These are phyloP conservation scores for Cassiopea xamachana DNA, from an alignment of 30 jellyfish, hydroid and myxozoan genomes.

Conservation along the genomic window DNA sequence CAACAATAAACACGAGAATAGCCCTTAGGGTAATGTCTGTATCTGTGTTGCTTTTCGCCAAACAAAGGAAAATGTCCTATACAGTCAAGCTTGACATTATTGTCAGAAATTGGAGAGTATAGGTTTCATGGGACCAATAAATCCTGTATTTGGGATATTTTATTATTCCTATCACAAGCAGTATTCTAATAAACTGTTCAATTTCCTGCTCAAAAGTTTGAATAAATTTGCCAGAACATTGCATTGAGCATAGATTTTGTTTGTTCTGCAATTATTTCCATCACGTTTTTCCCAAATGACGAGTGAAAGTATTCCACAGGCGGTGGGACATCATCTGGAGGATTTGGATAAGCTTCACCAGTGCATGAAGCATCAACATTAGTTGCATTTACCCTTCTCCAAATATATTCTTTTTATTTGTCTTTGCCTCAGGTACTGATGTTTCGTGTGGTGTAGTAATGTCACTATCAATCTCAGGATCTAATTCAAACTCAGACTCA, in stretches of 20 bases:
- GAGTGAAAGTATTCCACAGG: constrained; percentile 35
- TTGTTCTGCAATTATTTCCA: too few relatives aligned
- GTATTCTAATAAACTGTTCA: too few relatives aligned
- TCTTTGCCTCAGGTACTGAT: background rate
- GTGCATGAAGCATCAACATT: background rate
- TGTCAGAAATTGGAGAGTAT: background rate
- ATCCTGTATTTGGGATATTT: too few relatives aligned
- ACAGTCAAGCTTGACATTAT: constrained; percentile 2
- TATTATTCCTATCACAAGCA: too few relatives aligned
- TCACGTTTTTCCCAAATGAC: constrained; percentile 34
- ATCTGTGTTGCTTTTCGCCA: constrained; percentile 18
- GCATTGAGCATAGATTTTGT: background rate
- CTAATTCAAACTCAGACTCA: constrained; percentile 18
- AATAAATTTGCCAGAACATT: too few relatives aligned
- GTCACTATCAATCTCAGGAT: constrained; percentile 14
- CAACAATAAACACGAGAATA: background rate
- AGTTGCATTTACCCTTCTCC: background rate
- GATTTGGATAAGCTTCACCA: background rate
- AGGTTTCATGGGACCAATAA: background rate
- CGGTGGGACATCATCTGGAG: constrained; percentile 20
- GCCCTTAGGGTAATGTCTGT: constrained; percentile 14
- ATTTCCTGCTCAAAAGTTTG: too few relatives aligned
- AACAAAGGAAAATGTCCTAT: constrained; percentile 19
- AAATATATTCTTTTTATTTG: background rate
- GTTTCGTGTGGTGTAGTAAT: background rate